Evolutionary conservation across 2,797 vertebrate species (phyloP).

Genomic region (Rallus crepitans): DNA sequence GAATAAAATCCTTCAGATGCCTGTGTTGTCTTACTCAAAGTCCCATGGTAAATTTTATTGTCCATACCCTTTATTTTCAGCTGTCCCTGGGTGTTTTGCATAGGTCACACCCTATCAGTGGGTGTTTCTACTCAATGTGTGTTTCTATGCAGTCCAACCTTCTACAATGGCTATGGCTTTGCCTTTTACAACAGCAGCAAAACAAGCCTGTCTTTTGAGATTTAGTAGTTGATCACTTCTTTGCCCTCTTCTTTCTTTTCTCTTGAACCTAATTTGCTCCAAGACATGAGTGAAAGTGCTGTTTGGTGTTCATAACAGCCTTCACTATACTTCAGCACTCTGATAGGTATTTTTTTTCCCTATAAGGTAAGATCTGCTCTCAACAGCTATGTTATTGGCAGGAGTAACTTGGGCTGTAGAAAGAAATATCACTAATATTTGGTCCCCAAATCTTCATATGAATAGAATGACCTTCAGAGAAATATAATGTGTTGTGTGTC

Average conservation of each 20-base stretch:
- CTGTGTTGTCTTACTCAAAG: not conserved
- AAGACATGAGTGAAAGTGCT: not conserved
- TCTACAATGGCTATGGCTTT: not conserved
- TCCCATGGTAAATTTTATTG: not conserved
- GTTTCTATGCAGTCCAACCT: not conserved
- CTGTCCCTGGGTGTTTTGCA: not conserved
- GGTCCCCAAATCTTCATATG: not conserved
- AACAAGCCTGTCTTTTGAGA: not conserved
- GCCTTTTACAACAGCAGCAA: not conserved
- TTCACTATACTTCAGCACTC: not conserved
- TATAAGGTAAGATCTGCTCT: not conserved
- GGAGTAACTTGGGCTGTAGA: not conserved
- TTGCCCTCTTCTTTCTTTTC: not conserved
- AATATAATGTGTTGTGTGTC: not conserved
- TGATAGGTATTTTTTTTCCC: not conserved
- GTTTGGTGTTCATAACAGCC: not conserved
- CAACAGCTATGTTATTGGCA: not conserved
- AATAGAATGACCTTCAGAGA: not conserved
- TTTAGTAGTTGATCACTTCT: not conserved
- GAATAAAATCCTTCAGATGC: slow-evolving; percentile 55
- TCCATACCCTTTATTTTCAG: not conserved
- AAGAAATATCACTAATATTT: not conserved
- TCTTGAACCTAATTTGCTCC: not conserved
- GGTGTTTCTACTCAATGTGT: no score
- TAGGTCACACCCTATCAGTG: not conserved